These are phyloP conservation scores for rabbit (Oryctolagus cuniculus) DNA, from an alignment of 2,113 vertebrate genomes.

Conservation along the genomic window mOryCun1.1 NC_091432.1:107883501-107884000, in stretches of 20 bases:
- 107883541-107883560: neutral
- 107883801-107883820: neutral
- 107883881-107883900: slow-evolving; percentile 71
- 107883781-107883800: slow-evolving; percentile 37
- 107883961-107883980: slow-evolving; percentile 65
- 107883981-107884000: neutral
- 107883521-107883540: neutral
- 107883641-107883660: neutral
- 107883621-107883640: neutral
- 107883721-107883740: neutral
- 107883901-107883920: neutral
- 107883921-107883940: slow-evolving; percentile 57
- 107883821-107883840: slow-evolving; percentile 38
- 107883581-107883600: neutral
- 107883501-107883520: neutral
- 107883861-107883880: slow-evolving; percentile 63
- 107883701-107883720: neutral
- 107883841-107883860: slow-evolving; percentile 5
- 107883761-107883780: slow-evolving; percentile 42
- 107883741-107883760: neutral
- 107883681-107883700: neutral
- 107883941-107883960: slow-evolving; percentile 77
- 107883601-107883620: neutral
- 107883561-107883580: neutral
- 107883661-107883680: neutral